Percentiles rank a stretch among this genome's conserved stretches.
Conservation (phyloP, 2,888 invertebrate species). For the Buathra laborator region DNA sequence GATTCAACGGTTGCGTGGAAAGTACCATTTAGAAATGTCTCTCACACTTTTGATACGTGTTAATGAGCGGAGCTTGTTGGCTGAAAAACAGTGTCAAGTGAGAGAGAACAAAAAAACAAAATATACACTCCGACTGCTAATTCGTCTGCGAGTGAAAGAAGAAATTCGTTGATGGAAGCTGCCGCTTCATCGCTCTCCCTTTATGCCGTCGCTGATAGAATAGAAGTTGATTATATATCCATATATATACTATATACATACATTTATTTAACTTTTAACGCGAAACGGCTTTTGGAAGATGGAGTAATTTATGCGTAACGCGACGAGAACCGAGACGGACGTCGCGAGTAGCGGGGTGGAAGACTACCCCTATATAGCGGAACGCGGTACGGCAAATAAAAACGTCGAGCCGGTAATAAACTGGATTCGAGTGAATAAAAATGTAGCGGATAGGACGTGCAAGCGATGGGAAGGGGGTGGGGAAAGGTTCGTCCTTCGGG, state of each 20-base stretch:
- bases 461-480: not conserved
- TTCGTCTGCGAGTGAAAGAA: not conserved
- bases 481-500: slow-evolving; percentile 10
- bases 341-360: slow-evolving; percentile 10
- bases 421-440: slow-evolving; percentile 67
- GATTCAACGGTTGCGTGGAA: not conserved
- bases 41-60: not conserved
- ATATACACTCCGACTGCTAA: not conserved
- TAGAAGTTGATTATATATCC: slow-evolving; percentile 7
- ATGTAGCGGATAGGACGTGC: slow-evolving; percentile 31
- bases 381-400: slow-evolving; percentile 48
- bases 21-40: slow-evolving; percentile 2
- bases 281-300: slow-evolving; percentile 57
- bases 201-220: not conserved
- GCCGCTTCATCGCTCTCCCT: not conserved
- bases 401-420: slow-evolving; percentile 66
- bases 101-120: not conserved
- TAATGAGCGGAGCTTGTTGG: not conserved
- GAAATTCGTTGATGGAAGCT: slow-evolving; percentile 10
- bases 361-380: not conserved
- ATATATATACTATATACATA: not conserved
- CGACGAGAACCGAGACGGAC: slow-evolving; percentile 36
- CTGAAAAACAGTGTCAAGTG: slow-evolving; percentile 4
- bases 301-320: slow-evolving; percentile 58
- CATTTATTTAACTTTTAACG: slow-evolving; percentile 62